Percentiles rank a stretch among this genome's conserved stretches.
Conservation (phyloP, 2,888 invertebrate species). For the Gibbula magus region DNA sequence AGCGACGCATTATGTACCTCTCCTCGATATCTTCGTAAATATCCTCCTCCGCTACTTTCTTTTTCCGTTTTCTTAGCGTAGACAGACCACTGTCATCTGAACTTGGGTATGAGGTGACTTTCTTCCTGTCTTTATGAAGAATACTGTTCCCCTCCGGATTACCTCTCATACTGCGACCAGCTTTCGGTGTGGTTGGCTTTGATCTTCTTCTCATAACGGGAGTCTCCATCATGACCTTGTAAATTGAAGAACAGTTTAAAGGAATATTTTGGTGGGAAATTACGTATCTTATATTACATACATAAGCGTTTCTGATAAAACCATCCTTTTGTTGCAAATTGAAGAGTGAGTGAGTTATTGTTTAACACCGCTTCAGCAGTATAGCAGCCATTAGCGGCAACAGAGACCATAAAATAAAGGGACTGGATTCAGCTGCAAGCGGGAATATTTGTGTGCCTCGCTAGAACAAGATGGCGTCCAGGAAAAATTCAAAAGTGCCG, state of each 20-base stretch:
- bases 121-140: constrained; percentile 45
- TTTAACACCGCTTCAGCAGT: too few species aligned
- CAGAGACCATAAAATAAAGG: too few species aligned
- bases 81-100: constrained; percentile 45
- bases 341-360: too few species aligned
- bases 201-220: constrained; percentile 1
- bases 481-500: too few species aligned
- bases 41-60: constrained; percentile 22
- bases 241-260: not conserved
- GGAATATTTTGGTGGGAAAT: too few species aligned
- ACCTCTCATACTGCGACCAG: constrained; percentile 47
- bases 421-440: too few species aligned
- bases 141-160: constrained; percentile 66
- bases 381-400: too few species aligned
- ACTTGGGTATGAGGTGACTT: constrained; percentile 42
- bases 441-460: too few species aligned
- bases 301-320: too few species aligned
- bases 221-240: constrained; percentile 13
- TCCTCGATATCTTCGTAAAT: constrained; percentile 31
- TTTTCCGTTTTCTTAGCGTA: constrained; percentile 42
- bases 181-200: constrained; percentile 26
- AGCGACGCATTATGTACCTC: constrained; percentile 16
- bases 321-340: too few species aligned
- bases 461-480: too few species aligned
- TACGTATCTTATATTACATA: too few species aligned